Percentiles rank a stretch among this genome's conserved stretches.
These are phyloP conservation scores for Carollia perspicillata DNA, from an alignment of 2,113 vertebrate species.

Conservation along the genomic window DNA sequence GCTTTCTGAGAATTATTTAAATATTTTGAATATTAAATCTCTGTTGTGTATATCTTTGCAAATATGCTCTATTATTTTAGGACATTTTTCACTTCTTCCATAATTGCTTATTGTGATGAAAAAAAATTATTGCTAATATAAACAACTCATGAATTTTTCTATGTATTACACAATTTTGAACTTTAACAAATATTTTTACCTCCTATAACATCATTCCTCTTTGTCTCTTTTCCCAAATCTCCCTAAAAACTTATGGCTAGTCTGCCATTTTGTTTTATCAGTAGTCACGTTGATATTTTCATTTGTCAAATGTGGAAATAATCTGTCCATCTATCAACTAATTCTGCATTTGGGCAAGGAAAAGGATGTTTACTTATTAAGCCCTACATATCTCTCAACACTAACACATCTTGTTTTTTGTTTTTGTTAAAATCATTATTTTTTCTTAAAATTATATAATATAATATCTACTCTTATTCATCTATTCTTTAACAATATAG, in stretches of 20 bases:
- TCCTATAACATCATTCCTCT: background rate
- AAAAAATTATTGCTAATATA: background rate
- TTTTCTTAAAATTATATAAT: background rate
- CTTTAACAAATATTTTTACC: background rate
- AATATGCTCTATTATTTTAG: background rate
- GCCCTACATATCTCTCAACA: background rate
- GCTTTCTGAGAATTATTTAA: background rate
- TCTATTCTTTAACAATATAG: background rate
- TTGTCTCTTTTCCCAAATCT: background rate
- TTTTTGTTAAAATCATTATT: background rate
- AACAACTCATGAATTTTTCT: background rate
- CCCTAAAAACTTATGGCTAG: background rate
- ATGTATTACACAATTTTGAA: background rate
- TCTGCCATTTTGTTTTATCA: background rate
- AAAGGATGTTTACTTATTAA: background rate
- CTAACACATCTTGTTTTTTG: background rate
- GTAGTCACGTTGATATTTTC: background rate
- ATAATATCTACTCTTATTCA: background rate
- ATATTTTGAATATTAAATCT: background rate
- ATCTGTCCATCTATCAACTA: background rate
- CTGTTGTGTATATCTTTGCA: background rate
- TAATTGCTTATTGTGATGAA: background rate
- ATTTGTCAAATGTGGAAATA: background rate
- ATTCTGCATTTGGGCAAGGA: background rate
- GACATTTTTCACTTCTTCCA: background rate